Base-by-base conservation (phyloP, 2,797 vertebrate species). In the Protonibea diacanthus region DNA sequence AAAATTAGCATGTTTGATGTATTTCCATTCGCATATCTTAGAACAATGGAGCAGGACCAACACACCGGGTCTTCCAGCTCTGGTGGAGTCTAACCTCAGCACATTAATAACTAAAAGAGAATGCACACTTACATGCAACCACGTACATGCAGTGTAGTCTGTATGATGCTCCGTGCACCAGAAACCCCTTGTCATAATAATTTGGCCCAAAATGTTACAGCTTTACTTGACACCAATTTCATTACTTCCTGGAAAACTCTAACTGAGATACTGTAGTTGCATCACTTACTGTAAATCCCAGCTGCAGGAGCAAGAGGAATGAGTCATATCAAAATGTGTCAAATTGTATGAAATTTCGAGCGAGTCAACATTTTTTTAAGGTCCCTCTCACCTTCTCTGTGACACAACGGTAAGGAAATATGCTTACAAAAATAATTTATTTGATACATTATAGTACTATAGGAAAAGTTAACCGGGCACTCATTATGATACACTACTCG, bases 291-390 rank as follows among this genome's bases (percentile, higher is more conserved):
- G 33, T 38, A 38, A 38, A 38, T 9, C 33, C 33, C 33, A 38
- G 33, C 33, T 38, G 33, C 33, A 38, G 33, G 33, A 38, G 33
- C 33, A 38, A 38, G 33, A 38, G 9, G 63, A 71, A 64, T 70
- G 52, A 73, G n/a, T 73, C 74, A 59, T 45, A 7, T n/a, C 51
- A 71, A 71, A 12, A 78, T 67, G 55, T 57, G 56, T 55, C 20
- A 42, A 51, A 76, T 38, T 71, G 38, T 20, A 20, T 42, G n/a
- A 55, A 14, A 66, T 58, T 52, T 18, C 10, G 44, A n/a, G 9
- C 6, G 25, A 67, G 56, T 53, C 7, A 44, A 15, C 17, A 18
- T 23, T 62, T 57, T 44, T 45, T 25, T n/a, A 20, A 38, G 11
- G 23, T 27, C 18, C 2, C 21, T 10, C 6, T 48, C 12, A 17